Conservation (phyloP, 2,888 invertebrate genomes). For the Gisinianus flammeolus region DNA sequence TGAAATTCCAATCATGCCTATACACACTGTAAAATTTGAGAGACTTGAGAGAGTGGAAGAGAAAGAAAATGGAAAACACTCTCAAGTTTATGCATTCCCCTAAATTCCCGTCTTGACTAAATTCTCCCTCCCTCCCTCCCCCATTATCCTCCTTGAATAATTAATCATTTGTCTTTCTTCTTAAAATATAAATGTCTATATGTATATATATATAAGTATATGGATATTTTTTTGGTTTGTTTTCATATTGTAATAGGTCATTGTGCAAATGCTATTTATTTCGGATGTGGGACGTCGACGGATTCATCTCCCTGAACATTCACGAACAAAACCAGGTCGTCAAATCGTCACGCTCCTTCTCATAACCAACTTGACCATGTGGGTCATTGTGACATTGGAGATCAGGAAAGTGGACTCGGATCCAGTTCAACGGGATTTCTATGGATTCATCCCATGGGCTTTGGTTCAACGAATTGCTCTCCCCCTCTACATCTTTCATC, state of each 20-base stretch:
- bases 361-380: constrained; percentile 95
- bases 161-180: not conserved
- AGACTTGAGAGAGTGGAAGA: not conserved
- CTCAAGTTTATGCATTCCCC: no score
- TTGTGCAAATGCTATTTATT: constrained; percentile 91
- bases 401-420: constrained; percentile 91
- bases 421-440: constrained; percentile 86
- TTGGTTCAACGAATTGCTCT: constrained; percentile 90
- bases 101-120: not conserved
- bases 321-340: constrained; percentile 91
- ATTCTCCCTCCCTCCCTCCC: no score
- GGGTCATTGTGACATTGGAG: constrained; percentile 94
- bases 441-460: constrained; percentile 91
- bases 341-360: constrained; percentile 94
- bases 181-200: not conserved
- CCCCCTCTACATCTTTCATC: constrained; percentile 94
- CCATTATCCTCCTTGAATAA: not conserved
- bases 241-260: constrained; percentile 69
- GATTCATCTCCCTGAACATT: constrained; percentile 89
- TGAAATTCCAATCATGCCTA: no score
- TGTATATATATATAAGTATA: not conserved
- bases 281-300: constrained; percentile 90
- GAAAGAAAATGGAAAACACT: not conserved
- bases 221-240: constrained; percentile 7
- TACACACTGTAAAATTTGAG: no score